Evolutionary conservation across 2,888 invertebrate genomes (phyloP).

Genomic region (Meiosimyza decipiens): DNA sequence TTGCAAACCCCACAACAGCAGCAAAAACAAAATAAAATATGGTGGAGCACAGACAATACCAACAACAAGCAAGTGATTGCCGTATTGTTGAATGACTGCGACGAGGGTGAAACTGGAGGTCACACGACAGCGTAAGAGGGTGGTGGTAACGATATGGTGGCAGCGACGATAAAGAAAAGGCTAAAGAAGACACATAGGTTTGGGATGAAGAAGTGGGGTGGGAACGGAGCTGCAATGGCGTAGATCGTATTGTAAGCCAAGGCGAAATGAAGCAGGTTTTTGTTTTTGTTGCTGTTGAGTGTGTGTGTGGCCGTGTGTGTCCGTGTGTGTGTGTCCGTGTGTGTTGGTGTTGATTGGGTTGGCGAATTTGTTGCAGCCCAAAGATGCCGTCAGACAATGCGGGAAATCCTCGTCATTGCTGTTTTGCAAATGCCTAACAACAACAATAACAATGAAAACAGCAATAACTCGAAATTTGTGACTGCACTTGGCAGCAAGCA

Average conservation of each 20-base stretch:
- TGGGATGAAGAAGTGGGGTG: no score
- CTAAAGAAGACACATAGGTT: neutral
- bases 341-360: neutral
- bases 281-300: neutral
- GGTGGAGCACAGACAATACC: no score
- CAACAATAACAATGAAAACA: neutral
- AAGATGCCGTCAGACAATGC: conserved; percentile 11
- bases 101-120: conserved; percentile 51
- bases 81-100: conserved; percentile 1
- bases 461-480: no score
- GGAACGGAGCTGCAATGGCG: no score
- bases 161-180: neutral
- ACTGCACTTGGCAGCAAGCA: no score
- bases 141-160: neutral
- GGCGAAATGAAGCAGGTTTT: no score
- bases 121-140: neutral
- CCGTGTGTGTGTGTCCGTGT: neutral
- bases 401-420: conserved; percentile 12
- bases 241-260: no score
- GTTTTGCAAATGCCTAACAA: neutral
- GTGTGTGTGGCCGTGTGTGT: neutral
- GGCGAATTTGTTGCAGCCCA: neutral
- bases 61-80: no score
- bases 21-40: no score
- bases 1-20: no score